Conservation (phyloP, 2,113 vertebrate species). For the Hystrix cristata region DNA sequence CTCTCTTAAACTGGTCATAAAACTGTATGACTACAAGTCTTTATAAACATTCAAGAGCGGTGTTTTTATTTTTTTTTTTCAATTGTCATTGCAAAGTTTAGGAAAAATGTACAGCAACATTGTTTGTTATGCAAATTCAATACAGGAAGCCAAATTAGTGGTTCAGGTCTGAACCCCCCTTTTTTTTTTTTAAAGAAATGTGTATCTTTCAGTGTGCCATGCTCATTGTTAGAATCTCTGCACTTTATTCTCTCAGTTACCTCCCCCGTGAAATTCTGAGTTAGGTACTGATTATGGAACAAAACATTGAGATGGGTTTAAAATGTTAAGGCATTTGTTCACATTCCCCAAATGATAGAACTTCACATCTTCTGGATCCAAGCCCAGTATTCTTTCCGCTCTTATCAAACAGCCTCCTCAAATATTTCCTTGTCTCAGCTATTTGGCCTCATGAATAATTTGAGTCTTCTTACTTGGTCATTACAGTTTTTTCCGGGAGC, state of each 20-base stretch:
- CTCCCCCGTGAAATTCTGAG: not conserved
- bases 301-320: not conserved
- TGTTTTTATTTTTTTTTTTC: not conserved
- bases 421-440: not conserved
- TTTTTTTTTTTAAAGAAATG: not conserved
- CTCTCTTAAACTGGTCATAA: not conserved
- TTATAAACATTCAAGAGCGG: not conserved
- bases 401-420: not conserved
- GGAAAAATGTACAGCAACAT: not conserved
- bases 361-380: not conserved
- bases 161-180: not conserved
- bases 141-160: not conserved
- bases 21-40: not conserved
- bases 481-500: not conserved
- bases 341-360: fast-evolving
- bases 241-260: not conserved
- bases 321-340: not conserved
- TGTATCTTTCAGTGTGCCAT: not conserved
- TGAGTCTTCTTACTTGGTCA: not conserved
- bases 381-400: fast-evolving
- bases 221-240: not conserved
- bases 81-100: not conserved
- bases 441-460: not conserved
- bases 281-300: not conserved
- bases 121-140: not conserved